These are phyloP conservation scores for Hypomecis atomaria DNA, from an alignment of 2,888 invertebrate genomes.

Conservation along the genomic window DNA sequence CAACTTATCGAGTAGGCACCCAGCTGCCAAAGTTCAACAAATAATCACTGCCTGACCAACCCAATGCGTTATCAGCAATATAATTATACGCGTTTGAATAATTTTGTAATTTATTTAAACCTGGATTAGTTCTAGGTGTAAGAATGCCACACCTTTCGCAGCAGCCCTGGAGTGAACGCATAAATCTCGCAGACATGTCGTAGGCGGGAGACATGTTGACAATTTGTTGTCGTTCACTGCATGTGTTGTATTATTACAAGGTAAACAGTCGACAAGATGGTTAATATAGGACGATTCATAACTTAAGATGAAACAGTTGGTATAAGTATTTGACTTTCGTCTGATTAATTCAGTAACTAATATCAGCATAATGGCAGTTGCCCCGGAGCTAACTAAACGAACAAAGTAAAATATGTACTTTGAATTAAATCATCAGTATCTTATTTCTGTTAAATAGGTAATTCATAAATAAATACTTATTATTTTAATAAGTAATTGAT, in stretches of 20 bases:
- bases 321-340: too few relatives aligned
- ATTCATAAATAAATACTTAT: too few relatives aligned
- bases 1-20: background rate
- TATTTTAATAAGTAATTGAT: too few relatives aligned
- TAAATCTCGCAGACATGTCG: slow-evolving; percentile 78
- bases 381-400: too few relatives aligned
- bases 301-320: too few relatives aligned
- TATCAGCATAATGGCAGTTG: too few relatives aligned
- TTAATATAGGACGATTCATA: too few relatives aligned
- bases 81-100: slow-evolving; percentile 21
- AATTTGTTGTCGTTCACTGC: slow-evolving; percentile 64
- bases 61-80: slow-evolving; percentile 8
- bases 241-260: slow-evolving; percentile 42
- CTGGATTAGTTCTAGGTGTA: slow-evolving; percentile 7
- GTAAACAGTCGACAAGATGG: slow-evolving; percentile 16
- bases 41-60: slow-evolving; percentile 14
- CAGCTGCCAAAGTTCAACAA: slow-evolving; percentile 29
- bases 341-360: too few relatives aligned
- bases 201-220: slow-evolving; percentile 80
- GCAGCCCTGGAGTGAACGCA: slow-evolving; percentile 57
- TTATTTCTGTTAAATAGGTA: too few relatives aligned
- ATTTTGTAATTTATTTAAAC: slow-evolving; percentile 9
- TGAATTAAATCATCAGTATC: too few relatives aligned
- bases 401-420: too few relatives aligned
- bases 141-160: slow-evolving; percentile 20